A percentile compares a stretch with the other conserved stretches of the same genome.
phyloP scores from a whole-genome alignment of 1,140 invertebrate species.

The Nylanderia fulva region DNA sequence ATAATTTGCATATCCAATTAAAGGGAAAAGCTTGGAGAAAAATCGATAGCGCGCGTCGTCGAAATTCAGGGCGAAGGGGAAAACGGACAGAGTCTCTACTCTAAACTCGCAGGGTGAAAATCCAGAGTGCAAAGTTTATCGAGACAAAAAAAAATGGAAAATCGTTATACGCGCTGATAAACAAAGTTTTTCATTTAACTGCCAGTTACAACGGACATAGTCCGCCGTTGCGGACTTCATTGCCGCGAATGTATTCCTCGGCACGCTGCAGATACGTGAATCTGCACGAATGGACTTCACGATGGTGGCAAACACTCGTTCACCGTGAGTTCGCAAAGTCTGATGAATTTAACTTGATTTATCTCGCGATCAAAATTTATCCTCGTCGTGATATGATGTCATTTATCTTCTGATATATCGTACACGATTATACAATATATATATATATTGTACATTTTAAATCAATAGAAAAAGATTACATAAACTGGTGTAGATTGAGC shows the following conservation, averaged over 20 bases:
- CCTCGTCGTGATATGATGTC: not conserved
- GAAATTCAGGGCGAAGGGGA: not conserved
- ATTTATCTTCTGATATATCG: slow-evolving; percentile 20
- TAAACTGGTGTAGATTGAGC: not conserved
- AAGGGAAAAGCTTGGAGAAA: not conserved
- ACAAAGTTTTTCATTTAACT: slow-evolving; percentile 59
- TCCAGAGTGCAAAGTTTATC: not conserved
- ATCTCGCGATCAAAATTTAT: slow-evolving; percentile 65
- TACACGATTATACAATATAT: not conserved
- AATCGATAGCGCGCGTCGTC: not conserved
- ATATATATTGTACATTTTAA: not conserved
- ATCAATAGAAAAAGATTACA: not conserved
- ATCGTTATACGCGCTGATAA: slow-evolving; percentile 52
- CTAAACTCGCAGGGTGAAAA: not conserved
- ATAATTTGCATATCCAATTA: slow-evolving; percentile 15
- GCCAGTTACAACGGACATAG: slow-evolving; percentile 35
- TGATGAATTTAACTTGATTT: slow-evolving; percentile 67
- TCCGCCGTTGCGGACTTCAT: slow-evolving; percentile 38
- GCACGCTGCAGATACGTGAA: slow-evolving; percentile 47
- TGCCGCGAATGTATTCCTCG: slow-evolving; percentile 57
- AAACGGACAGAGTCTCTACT: slow-evolving; percentile 5
- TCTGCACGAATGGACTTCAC: slow-evolving; percentile 48
- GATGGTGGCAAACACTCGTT: slow-evolving; percentile 62
- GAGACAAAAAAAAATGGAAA: slow-evolving; percentile 39
- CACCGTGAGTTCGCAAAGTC: slow-evolving; percentile 58